Base-by-base conservation (phyloP, 1,140 invertebrate genomes). In the Nilaparvata lugens region DNA sequence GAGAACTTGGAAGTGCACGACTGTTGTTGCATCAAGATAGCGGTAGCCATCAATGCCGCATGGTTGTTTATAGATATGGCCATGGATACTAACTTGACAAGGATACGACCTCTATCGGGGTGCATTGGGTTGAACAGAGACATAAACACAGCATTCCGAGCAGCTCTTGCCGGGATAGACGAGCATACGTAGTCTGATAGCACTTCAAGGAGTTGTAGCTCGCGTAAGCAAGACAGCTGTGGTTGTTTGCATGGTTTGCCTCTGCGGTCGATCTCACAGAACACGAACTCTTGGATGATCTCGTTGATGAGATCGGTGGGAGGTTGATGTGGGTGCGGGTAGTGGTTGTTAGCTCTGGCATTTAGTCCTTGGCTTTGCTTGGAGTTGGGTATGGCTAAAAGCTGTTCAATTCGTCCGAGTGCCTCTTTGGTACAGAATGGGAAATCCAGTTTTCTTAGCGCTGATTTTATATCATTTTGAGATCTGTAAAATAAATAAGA, bases 11-110 rank as follows among this genome's bases (percentile, higher is more conserved):
- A 88, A n/a, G 86, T 87, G 56, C 87, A 88, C 9, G 87, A 85
- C 58, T 88, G 77, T 69, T 91, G 88, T 72, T 91, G 88, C 73
- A 91, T 82, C 85, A 88, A 89, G n/a, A 88, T 86, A 60, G 88
- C 88, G 19, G 88, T 83, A 1, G 87, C 86, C 55, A 83, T 80
- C 14, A 92, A 71, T 1, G 91, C 81, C 19, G 83, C 79, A 9
- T 82, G 80, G 61, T 85, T 86, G 28, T 85, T 84, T 0, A 83
- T 86, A 0, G 86, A 84, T 18, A 91, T 83, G 0, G 86, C 84
- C 62, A 89, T 79, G 2, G 88, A 91, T 1, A 90, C 86, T 19
- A 91, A 74, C 72, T 88, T 87, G 19, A 83, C 85, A n/a, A 92
- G 72, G 57, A 89, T 76, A 67, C 83, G 83, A 52, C 84, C 77